Evolutionary conservation across 2,888 invertebrate genomes (phyloP), one percentile per base, ranked within the genome.

Genomic region (Emmelina monodactyla): DNA sequence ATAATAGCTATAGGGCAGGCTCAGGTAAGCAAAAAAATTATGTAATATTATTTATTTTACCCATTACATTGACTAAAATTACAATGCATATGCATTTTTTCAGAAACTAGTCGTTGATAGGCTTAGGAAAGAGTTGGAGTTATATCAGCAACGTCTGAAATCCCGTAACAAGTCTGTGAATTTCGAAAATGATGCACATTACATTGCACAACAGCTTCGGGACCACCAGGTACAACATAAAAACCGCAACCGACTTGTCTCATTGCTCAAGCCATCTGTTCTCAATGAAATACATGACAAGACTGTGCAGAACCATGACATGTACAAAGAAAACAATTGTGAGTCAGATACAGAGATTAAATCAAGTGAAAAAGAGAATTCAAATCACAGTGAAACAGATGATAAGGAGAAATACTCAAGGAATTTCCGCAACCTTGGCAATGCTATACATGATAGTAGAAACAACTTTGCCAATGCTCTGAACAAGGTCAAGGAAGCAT

Each of bases 81-180:
- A n/a, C n/a, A n/a, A n/a, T n/a, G n/a, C n/a, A n/a, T n/a, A n/a
- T n/a, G n/a, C n/a, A n/a, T 31, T 44, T 43, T 57, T 69, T 41
- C 62, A 85, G 84, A 84, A 83, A 66, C 57, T 78, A 46, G 82
- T 84, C 14, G 71, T 84, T 14, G 82, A 83, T 39, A 71, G 82
- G 47, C 61, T 85, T 45, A 66, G 84, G 31, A 76, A 76, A 49
- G 84, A 84, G 47, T 58, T 84, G 29, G 82, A 88, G 44, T 46
- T 79, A 10, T 83, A 80, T 49, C 82, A 83, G 50, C 73, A 76
- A 43, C 59, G 69, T 19, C 46, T 80, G 14, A 79, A 73, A 49
- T 58, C 68, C 5, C 62, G 68, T 37, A 79, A 79, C 47, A 78
- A 71, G 40, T 69, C 68, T 39, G 54, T 71, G 1, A 73, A 72